These are phyloP conservation scores for Accipiter virgatus DNA, from an alignment of 2,113 vertebrate species.

Conservation along the genomic window DNA sequence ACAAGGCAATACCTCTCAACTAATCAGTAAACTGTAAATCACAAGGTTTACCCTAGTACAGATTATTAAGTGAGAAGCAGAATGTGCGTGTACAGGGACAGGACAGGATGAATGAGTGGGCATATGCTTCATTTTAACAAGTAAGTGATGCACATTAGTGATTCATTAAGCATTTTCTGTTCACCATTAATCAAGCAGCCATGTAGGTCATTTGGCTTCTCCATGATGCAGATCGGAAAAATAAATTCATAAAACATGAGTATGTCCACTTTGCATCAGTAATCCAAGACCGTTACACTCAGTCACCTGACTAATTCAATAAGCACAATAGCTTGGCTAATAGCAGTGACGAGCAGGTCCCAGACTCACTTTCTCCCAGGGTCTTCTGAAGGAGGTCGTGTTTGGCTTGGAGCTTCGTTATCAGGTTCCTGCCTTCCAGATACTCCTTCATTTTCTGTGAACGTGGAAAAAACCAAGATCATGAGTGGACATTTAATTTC, in stretches of 20 bases:
- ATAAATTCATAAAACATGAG: neutral
- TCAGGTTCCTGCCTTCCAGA: conserved; percentile 96
- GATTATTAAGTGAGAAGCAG: neutral
- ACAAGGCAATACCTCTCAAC: neutral
- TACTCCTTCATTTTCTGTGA: conserved; percentile 98
- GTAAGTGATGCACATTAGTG: neutral
- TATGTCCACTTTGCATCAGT: neutral
- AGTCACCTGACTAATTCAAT: neutral
- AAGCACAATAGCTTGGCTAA: neutral
- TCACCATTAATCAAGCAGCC: conserved; percentile 32
- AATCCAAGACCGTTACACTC: neutral
- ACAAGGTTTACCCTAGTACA: neutral
- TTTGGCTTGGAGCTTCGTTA: conserved; percentile 98
- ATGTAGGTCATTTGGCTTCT: neutral
- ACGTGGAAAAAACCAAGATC: neutral
- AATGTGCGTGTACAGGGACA: neutral
- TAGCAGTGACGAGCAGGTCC: neutral
- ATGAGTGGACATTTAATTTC: neutral
- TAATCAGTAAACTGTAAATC: neutral
- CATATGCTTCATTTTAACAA: neutral
- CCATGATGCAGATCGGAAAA: neutral
- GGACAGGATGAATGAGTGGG: neutral
- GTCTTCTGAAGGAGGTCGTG: conserved; percentile 95
- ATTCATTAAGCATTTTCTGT: conserved; percentile 25
- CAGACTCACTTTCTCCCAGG: conserved; percentile 95